Conservation (phyloP, 53 echinoderm and acorn worm species). For the Hippasteria phrygiana region DNA sequence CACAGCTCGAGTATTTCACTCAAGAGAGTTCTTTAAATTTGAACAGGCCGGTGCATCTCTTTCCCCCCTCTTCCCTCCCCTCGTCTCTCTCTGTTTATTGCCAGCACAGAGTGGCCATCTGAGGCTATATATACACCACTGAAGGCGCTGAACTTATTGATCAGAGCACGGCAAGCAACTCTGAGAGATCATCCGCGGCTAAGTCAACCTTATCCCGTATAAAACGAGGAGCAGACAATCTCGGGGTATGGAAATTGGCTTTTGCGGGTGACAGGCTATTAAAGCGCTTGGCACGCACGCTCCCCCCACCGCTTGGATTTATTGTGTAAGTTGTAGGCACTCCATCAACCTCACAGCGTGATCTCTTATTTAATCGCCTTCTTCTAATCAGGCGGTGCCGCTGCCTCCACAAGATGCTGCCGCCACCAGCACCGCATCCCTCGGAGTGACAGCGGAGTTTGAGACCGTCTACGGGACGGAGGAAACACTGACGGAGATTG, state of each 20-base stretch:
- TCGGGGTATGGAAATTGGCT: background rate
- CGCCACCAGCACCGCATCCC: background rate
- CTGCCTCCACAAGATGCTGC: background rate
- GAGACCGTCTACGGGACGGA: constrained; percentile 32
- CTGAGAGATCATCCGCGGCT: constrained; percentile 24
- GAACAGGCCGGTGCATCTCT: constrained; percentile 4
- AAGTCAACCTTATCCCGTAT: constrained; percentile 31
- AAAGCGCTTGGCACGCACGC: background rate
- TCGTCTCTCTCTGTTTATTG: background rate
- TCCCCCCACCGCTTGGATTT: background rate
- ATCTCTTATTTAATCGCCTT: background rate
- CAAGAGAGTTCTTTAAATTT: constrained; percentile 44
- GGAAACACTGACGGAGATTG: constrained; percentile 31
- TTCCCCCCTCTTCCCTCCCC: background rate
- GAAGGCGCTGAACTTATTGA: constrained; percentile 40
- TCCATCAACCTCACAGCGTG: background rate
- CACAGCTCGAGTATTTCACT: background rate
- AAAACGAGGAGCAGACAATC: constrained; percentile 12
- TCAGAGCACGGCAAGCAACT: background rate
- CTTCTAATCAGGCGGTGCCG: constrained; percentile 1
- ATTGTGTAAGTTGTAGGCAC: background rate
- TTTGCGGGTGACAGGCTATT: background rate
- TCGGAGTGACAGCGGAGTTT: constrained; percentile 20
- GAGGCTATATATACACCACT: background rate
- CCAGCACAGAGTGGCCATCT: background rate